Evolutionary conservation across 2,888 invertebrate genomes (phyloP), one percentile per base, ranked within the genome.

Genomic region (Leptopilina myrica): DNA sequence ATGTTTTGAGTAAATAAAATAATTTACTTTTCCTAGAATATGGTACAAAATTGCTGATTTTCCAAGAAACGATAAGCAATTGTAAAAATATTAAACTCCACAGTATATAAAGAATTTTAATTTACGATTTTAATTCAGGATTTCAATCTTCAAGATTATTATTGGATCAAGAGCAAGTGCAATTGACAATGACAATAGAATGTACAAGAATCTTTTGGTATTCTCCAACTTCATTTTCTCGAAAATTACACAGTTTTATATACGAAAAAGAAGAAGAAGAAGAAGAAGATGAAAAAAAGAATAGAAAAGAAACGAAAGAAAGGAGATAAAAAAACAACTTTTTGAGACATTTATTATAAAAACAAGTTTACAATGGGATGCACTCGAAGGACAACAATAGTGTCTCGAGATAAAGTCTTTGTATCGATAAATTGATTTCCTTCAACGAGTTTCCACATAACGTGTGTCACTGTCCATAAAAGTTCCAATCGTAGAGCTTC

Each of bases 401-500:
- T 56, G 33, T 73, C 73, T 73, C 56, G 73, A 73, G 56, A 73
- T 73, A 73, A 73, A 56, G 73, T 73, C 73, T 73, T 73, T 73
- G 73, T 73, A 73, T 56, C 73, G 56, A 73, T 73, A 73, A 73
- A 73, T 73, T 73, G 73, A 73, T 73, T 73, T 73, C 73, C 56
- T 56, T 53, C 56, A n/a, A 26, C 73, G 53, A 73, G 73, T 53
- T 53, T 40, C 56, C 33, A 33, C 56, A 43, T 43, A 56, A 53
- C 56, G 56, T 73, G 73, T 73, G 67, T 73, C 73, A 59, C 49
- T 53, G 64, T 64, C 64, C 64, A 78, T 73, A 78, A 73, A 78
- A 78, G 78, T 78, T 78, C 73, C 78, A 78, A 78, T 78, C 73
- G 64, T 67, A 62, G 33, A 59, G 77, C 65, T 77, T 77, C 43